phyloP scores from a whole-genome alignment of 2,113 vertebrate species.

The Thunnus thynnus region DNA sequence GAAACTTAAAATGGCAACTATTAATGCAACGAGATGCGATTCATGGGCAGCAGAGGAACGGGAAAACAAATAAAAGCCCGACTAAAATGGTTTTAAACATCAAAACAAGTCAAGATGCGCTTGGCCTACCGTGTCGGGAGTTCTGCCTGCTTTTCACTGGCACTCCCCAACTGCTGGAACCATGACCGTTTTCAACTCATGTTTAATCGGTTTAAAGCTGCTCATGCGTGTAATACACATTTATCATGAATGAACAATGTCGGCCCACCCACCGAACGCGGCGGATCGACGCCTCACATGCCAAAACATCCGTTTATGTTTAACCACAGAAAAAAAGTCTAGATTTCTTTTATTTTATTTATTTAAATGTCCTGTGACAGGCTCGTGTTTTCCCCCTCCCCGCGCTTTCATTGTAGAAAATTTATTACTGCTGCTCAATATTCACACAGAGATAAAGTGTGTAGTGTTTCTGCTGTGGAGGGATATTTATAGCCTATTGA shows the following conservation, averaged over 20 bases:
- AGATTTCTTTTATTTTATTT: neutral
- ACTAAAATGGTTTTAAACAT: conserved; percentile 39
- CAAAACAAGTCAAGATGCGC: conserved; percentile 52
- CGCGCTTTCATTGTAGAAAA: neutral
- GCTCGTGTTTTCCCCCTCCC: neutral
- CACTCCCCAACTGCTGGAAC: conserved; percentile 37
- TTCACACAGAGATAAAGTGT: neutral
- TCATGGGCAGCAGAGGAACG: neutral
- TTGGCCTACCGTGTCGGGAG: conserved; percentile 47
- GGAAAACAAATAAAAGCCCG: neutral
- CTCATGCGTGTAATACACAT: conserved; percentile 68
- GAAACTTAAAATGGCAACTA: conserved; percentile 1
- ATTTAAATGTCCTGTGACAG: neutral
- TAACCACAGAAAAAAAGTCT: conserved; percentile 21
- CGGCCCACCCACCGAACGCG: conserved; percentile 54
- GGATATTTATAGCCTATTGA: neutral
- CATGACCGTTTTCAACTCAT: conserved; percentile 44
- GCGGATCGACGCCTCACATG: conserved; percentile 19
- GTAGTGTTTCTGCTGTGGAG: neutral
- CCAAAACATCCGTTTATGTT: conserved; percentile 60
- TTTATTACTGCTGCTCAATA: conserved; percentile 18
- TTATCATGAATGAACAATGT: conserved; percentile 75
- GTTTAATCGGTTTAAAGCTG: conserved; percentile 63
- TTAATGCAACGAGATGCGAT: conserved; percentile 10
- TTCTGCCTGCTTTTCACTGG: conserved; percentile 47